A percentile compares a stretch with the other conserved stretches of the same genome.
phyloP scores from a whole-genome alignment of 2,797 vertebrate genomes.

The Micropoecilia bifurca region DNA sequence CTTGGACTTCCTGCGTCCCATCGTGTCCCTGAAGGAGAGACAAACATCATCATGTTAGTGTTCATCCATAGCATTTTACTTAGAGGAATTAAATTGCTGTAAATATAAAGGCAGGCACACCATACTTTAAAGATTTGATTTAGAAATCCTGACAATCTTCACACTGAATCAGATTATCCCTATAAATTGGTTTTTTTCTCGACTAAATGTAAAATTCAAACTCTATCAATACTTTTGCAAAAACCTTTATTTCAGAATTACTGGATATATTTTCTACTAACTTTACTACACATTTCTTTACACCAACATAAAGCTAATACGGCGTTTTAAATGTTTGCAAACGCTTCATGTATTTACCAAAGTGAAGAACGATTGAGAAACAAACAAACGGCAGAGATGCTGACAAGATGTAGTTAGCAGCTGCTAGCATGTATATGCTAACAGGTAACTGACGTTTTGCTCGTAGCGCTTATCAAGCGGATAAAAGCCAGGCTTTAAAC shows the following conservation, averaged over 20 bases:
- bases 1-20: conserved; percentile 94
- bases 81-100: neutral
- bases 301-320: too few species aligned
- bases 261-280: neutral
- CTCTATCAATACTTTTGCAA: neutral
- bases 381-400: neutral
- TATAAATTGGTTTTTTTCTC: too few species aligned
- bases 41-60: neutral
- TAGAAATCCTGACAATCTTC: neutral
- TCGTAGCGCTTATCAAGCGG: neutral
- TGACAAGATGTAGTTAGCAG: conserved; percentile 37
- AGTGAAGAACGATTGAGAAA: neutral
- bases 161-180: neutral
- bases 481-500: accelerated
- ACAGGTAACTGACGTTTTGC: accelerated
- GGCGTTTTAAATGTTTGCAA: neutral
- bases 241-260: neutral
- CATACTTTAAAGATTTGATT: neutral
- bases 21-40: conserved; percentile 47
- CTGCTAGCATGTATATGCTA: neutral
- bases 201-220: neutral
- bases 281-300: neutral
- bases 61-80: neutral
- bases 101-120: neutral
- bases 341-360: neutral